Conservation (phyloP, 2,113 vertebrate species). For the Hippocampus zosterae region DNA sequence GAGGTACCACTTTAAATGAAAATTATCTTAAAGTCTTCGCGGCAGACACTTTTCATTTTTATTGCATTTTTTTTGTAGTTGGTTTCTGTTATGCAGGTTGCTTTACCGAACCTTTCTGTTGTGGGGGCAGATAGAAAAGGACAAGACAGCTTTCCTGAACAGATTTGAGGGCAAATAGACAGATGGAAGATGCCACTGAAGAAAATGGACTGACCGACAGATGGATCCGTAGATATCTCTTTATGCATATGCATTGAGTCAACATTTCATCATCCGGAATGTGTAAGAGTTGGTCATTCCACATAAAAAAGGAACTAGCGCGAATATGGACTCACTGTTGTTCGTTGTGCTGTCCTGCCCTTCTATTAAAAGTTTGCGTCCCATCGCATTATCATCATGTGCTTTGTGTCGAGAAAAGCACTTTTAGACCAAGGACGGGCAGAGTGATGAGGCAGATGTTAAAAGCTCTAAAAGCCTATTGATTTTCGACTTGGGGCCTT, state of each 20-base stretch:
- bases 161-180: conserved; percentile 33
- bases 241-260: conserved; percentile 7
- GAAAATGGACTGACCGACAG: conserved; percentile 30
- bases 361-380: neutral
- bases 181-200: conserved; percentile 44
- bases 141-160: conserved; percentile 17
- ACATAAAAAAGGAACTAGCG: neutral
- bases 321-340: no score
- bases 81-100: conserved; percentile 37
- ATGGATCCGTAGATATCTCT: conserved; percentile 23
- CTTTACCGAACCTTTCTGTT: conserved; percentile 10
- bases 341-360: neutral
- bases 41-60: neutral
- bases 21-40: neutral
- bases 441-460: conserved; percentile 32
- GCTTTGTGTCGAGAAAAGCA: conserved; percentile 32
- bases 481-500: conserved; percentile 38
- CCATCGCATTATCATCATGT: conserved; percentile 1
- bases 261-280: neutral
- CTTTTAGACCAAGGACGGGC: conserved; percentile 7
- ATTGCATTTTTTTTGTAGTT: neutral
- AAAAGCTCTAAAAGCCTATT: conserved; percentile 59
- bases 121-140: conserved; percentile 5
- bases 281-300: neutral
- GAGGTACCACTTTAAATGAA: neutral